Evolutionary conservation across 2,888 invertebrate species (phyloP).

Genomic region (Anthophora plumipes): DNA sequence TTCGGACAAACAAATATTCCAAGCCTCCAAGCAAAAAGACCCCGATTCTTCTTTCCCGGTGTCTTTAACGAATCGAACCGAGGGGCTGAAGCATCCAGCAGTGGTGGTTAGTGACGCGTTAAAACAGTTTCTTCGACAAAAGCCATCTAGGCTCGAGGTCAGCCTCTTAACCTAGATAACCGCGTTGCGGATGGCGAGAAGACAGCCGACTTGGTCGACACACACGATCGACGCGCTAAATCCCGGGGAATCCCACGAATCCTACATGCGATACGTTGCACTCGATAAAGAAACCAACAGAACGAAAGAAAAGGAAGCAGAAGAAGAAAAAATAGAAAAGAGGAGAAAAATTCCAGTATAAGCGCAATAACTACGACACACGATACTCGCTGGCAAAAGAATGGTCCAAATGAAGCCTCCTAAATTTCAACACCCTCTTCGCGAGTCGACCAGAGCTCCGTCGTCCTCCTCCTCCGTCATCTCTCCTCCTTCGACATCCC

Average conservation of each 20-base stretch:
- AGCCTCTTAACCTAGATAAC: slow-evolving; percentile 72
- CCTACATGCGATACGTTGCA: slow-evolving; percentile 7
- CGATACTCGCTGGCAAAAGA: slow-evolving; percentile 74
- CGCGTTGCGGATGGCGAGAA: slow-evolving; percentile 41
- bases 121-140: slow-evolving; percentile 67
- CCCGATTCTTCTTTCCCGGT: slow-evolving; percentile 1
- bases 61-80: slow-evolving; percentile 24
- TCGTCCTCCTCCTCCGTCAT: slow-evolving; percentile 31
- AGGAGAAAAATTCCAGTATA: slow-evolving; percentile 64
- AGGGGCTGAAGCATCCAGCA: slow-evolving; percentile 20
- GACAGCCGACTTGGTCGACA: slow-evolving; percentile 36
- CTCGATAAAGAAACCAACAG: slow-evolving; percentile 23
- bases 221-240: slow-evolving; percentile 33
- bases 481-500: slow-evolving; percentile 15
- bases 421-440: slow-evolving; percentile 81
- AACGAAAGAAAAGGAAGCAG: not conserved
- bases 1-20: not conserved
- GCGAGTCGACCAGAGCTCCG: slow-evolving; percentile 38
- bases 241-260: slow-evolving; percentile 19
- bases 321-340: slow-evolving; percentile 7
- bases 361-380: slow-evolving; percentile 71
- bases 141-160: slow-evolving; percentile 70
- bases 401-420: slow-evolving; percentile 83
- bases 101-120: slow-evolving; percentile 44
- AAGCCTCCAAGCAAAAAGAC: not conserved